These are phyloP conservation scores for Aphyosemion australe DNA, from an alignment of 2,113 vertebrate genomes.

Conservation along the genomic window DNA sequence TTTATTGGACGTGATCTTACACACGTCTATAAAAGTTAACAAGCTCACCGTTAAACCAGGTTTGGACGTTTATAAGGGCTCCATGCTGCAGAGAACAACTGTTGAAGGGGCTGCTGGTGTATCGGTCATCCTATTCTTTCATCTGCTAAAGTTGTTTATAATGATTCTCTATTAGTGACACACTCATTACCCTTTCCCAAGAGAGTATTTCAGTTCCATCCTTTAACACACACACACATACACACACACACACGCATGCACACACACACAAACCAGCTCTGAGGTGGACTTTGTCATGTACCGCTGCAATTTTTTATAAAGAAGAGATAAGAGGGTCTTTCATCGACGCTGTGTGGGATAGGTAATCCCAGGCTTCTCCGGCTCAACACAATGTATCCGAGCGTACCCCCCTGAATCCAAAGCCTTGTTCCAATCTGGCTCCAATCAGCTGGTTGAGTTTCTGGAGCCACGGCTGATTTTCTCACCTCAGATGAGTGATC, in stretches of 20 bases:
- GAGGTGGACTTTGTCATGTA: conserved; percentile 37
- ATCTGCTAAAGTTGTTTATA: conserved; percentile 68
- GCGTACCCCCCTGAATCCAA: conserved; percentile 64
- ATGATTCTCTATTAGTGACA: conserved; percentile 66
- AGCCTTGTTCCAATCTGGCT: conserved; percentile 72
- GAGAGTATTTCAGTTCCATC: conserved; percentile 50
- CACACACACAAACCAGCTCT: conserved; percentile 6
- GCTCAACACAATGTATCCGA: conserved; percentile 39
- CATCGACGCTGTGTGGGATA: conserved; percentile 38
- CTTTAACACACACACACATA: conserved; percentile 29
- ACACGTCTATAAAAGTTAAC: conserved; percentile 68
- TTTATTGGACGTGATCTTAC: conserved; percentile 61
- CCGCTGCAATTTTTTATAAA: not conserved
- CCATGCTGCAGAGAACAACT: conserved; percentile 14
- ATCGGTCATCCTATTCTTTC: conserved; percentile 58
- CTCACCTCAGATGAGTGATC: conserved; percentile 71
- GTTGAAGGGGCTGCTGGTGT: conserved; percentile 50
- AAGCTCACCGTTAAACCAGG: conserved; percentile 50
- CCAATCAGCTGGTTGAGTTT: conserved; percentile 67
- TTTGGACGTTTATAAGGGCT: conserved; percentile 62
- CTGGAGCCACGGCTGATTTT: conserved; percentile 61
- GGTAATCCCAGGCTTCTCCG: conserved; percentile 54
- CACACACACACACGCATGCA: not conserved
- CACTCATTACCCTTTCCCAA: conserved; percentile 61
- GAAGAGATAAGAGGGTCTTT: conserved; percentile 53